Evolutionary conservation across 2,113 vertebrate species (phyloP).

Genomic region (Bambusicola thoracicus): DNA sequence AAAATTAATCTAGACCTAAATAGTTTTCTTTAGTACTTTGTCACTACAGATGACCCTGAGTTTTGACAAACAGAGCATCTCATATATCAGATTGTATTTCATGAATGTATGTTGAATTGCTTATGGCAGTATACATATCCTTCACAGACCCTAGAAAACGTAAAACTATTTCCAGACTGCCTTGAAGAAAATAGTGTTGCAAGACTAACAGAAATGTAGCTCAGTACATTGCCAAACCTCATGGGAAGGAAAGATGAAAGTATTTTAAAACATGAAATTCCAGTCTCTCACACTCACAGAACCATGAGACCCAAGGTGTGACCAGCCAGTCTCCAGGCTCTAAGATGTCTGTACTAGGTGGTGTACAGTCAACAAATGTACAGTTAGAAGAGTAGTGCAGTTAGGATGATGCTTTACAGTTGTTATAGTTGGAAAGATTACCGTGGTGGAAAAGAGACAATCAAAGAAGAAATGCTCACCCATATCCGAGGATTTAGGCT

Average conservation of each 20-base stretch:
- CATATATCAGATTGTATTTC: not conserved
- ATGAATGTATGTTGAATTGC: rapidly evolving
- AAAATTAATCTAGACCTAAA: not conserved
- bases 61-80: not conserved
- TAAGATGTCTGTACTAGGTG: not conserved
- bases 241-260: not conserved
- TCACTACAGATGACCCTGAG: not conserved
- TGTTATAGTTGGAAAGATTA: no score
- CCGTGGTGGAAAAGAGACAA: no score
- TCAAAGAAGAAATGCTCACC: no score
- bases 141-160: not conserved
- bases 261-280: not conserved
- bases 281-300: not conserved
- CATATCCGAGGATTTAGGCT: no score
- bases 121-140: not conserved
- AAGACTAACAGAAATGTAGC: not conserved
- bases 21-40: not conserved
- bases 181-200: slow-evolving; percentile 12
- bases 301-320: rapidly evolving
- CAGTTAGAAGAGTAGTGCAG: no score
- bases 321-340: rapidly evolving
- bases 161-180: not conserved
- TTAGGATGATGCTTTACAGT: no score
- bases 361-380: no score
- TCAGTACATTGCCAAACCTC: not conserved